Evolutionary conservation across 2,888 invertebrate species (phyloP).

Genomic region (Lathronympha strigana): DNA sequence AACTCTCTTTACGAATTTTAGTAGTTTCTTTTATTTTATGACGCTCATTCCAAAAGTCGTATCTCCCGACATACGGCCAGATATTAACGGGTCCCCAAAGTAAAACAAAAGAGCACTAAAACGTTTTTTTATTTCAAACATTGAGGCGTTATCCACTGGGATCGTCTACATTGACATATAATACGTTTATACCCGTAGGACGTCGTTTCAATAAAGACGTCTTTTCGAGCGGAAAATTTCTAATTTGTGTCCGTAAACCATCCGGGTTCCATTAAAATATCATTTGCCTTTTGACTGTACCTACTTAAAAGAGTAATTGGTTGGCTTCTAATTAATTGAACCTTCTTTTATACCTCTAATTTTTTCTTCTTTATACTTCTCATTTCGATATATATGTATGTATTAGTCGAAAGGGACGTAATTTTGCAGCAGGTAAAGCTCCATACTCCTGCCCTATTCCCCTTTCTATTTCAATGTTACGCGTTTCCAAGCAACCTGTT

Average conservation of each 20-base stretch:
- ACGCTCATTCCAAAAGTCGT: conserved; percentile 4
- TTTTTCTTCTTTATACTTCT: not conserved
- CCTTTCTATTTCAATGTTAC: too few relatives aligned
- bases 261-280: conserved; percentile 45
- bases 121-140: conserved; percentile 30
- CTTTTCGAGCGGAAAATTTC: conserved; percentile 61
- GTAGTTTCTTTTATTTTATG: conserved; percentile 7
- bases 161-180: conserved; percentile 28
- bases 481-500: too few relatives aligned
- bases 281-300: conserved; percentile 28
- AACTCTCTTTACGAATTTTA: not conserved
- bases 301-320: conserved; percentile 14
- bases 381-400: not conserved
- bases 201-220: conserved; percentile 55
- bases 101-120: conserved; percentile 38
- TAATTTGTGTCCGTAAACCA: conserved; percentile 59
- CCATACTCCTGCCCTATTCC: too few relatives aligned
- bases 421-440: too few relatives aligned
- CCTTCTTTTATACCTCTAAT: not conserved
- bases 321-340: conserved; percentile 19
- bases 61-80: conserved; percentile 12
- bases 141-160: conserved; percentile 22
- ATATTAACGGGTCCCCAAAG: conserved; percentile 24
- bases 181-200: conserved; percentile 44
- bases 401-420: too few relatives aligned